Percentiles rank a stretch among this genome's conserved stretches.
These are phyloP conservation scores for Acleris sparsana DNA, from an alignment of 2,888 invertebrate genomes.

Conservation along the genomic window DNA sequence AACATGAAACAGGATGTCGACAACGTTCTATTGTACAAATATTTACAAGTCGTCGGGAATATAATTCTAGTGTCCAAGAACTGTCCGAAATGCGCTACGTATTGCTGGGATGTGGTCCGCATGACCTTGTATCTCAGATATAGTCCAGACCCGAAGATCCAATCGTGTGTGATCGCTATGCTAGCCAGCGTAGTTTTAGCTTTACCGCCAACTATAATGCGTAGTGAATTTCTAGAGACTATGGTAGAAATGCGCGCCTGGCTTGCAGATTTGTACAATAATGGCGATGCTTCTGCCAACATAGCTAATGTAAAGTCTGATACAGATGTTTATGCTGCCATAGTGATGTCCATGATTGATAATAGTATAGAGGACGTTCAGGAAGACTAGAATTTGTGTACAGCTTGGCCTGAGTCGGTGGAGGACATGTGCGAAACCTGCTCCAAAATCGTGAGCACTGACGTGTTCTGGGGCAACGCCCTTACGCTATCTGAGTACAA, in stretches of 20 bases:
- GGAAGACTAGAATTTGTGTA: constrained; percentile 40
- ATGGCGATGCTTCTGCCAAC: constrained; percentile 73
- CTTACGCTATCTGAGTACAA: not conserved
- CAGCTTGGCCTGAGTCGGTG: constrained; percentile 38
- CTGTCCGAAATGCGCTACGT: constrained; percentile 84
- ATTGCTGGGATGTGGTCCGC: constrained; percentile 88
- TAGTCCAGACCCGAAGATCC: constrained; percentile 86
- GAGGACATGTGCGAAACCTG: constrained; percentile 25
- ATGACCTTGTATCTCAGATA: constrained; percentile 87
- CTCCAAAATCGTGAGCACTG: constrained; percentile 13
- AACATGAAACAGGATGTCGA: constrained; percentile 85
- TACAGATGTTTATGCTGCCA: constrained; percentile 85
- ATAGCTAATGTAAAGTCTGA: constrained; percentile 85
- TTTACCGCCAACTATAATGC: constrained; percentile 82
- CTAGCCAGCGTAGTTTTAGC: constrained; percentile 86
- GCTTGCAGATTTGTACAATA: constrained; percentile 84
- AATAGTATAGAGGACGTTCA: constrained; percentile 59
- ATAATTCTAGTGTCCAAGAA: constrained; percentile 88
- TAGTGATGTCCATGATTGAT: constrained; percentile 84
- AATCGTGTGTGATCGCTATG: constrained; percentile 86
- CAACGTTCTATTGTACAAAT: constrained; percentile 86
- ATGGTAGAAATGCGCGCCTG: constrained; percentile 87
- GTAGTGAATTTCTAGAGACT: constrained; percentile 84
- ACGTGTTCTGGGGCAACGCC: constrained; percentile 24
- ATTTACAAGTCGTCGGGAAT: constrained; percentile 86